These are phyloP conservation scores for Romanogobio albipinnatus DNA, from an alignment of 2,113 vertebrate genomes.

Conservation along the genomic window DNA sequence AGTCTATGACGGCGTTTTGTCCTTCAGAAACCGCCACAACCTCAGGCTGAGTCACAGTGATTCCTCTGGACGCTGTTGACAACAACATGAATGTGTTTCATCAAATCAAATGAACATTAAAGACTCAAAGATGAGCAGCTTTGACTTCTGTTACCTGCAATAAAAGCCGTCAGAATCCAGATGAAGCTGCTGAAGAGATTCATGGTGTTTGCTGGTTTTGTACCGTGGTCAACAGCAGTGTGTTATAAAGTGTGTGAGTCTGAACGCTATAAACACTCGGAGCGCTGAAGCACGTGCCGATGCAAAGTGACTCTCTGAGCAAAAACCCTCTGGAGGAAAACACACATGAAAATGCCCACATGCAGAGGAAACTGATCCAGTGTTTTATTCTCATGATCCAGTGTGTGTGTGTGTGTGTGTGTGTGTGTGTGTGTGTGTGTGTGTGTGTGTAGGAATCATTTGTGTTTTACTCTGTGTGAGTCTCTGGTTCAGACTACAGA, in stretches of 20 bases:
- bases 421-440: too few species aligned
- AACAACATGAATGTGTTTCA: neutral
- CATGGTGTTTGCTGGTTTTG: neutral
- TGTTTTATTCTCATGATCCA: too few species aligned
- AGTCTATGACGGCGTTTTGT: neutral
- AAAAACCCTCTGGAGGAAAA: neutral
- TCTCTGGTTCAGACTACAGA: neutral
- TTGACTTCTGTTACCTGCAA: conserved; percentile 3
- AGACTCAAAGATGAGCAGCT: neutral
- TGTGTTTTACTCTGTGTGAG: neutral
- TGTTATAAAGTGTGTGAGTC: conserved; percentile 17
- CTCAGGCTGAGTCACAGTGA: conserved; percentile 6
- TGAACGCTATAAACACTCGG: conserved; percentile 3
- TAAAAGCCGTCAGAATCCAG: neutral
- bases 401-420: too few species aligned
- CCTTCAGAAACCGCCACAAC: neutral
- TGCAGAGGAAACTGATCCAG: too few species aligned
- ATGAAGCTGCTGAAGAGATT: conserved; percentile 8
- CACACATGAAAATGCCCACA: too few species aligned
- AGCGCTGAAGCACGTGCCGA: neutral
- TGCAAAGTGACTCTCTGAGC: conserved; percentile 7
- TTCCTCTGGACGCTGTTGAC: neutral
- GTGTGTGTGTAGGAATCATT: neutral
- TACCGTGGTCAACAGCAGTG: neutral
- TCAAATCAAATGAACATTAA: neutral